Base-by-base conservation (phyloP, 64 coral and sea anemone genomes). In the Acropora yongei region DNA sequence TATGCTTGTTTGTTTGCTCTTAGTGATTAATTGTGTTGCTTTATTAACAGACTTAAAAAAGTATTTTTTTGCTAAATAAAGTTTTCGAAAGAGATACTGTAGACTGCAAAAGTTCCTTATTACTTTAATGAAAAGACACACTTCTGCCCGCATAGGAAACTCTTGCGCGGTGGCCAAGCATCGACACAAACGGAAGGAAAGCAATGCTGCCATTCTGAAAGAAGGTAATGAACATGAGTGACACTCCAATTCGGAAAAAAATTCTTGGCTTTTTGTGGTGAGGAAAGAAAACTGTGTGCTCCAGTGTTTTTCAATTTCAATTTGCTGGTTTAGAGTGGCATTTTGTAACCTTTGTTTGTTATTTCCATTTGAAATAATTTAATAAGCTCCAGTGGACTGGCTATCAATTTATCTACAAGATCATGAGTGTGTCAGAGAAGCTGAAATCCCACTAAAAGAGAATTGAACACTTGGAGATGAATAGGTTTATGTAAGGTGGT, bases 131-230 rank as follows among this genome's bases (percentile, higher is more conserved):
- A n/a, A n/a, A n/a, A n/a, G n/a, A n/a, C n/a, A n/a, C n/a, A n/a
- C n/a, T n/a, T n/a, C n/a, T n/a, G n/a, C n/a, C n/a, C n/a, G n/a
- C 71, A 74, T 30, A 74, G 71, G 71, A 74, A 30, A 74, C 71
- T 74, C 30, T 0, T 5, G 41, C 71, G 6, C 71, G 41, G 3
- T 5, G 19, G 10, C 71, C 4, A 74, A 74, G 19, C 71, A 5
- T 74, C 30, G 9, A 5, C 2, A 3, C 8, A 73, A 73, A 6
- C 71, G 71, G 71, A 74, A 74, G 71, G 5, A 74, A 5, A 7
- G 71, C 71, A 5, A 41, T 74, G 71, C 30, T 6, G 71, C 18
- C 4, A 41, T 9, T 74, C 71, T 74, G 71, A 74, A 43, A 74
- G 71, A 20, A 74, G 30, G 71, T 74, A 74, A 74, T 4, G 18